A percentile compares a stretch with the other conserved stretches of the same genome.
These are phyloP conservation scores for Silurus lanzhouensis DNA, from an alignment of 2,797 vertebrate genomes.

Conservation along the genomic window DNA sequence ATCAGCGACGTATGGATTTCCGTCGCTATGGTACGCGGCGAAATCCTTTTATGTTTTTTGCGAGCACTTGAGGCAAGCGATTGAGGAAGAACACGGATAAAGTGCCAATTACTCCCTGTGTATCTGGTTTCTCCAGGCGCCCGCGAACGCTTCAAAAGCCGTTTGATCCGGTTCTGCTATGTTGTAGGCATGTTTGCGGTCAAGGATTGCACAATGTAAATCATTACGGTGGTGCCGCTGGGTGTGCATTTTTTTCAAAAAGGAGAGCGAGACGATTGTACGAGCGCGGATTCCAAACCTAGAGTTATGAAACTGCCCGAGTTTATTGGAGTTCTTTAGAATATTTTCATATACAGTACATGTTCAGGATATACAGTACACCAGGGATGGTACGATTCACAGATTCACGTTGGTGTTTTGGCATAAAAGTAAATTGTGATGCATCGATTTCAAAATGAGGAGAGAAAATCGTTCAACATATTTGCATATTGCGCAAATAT, in stretches of 20 bases:
- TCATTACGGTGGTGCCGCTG: neutral
- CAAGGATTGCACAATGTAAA: neutral
- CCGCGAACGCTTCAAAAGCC: neutral
- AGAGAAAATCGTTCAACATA: too few relatives aligned
- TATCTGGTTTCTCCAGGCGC: neutral
- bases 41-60: neutral
- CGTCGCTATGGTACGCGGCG: neutral
- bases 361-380: too few relatives aligned
- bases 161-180: neutral
- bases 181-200: neutral
- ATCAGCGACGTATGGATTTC: neutral
- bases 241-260: neutral
- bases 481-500: too few relatives aligned
- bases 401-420: too few relatives aligned
- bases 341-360: neutral
- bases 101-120: neutral
- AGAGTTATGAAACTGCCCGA: neutral
- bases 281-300: neutral
- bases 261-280: neutral
- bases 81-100: neutral
- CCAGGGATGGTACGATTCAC: too few relatives aligned
- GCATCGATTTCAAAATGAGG: too few relatives aligned
- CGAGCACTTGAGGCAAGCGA: neutral
- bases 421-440: too few relatives aligned
- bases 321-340: neutral